Evolutionary conservation across 2,797 vertebrate species (phyloP).

Genomic region (Anableps anableps): DNA sequence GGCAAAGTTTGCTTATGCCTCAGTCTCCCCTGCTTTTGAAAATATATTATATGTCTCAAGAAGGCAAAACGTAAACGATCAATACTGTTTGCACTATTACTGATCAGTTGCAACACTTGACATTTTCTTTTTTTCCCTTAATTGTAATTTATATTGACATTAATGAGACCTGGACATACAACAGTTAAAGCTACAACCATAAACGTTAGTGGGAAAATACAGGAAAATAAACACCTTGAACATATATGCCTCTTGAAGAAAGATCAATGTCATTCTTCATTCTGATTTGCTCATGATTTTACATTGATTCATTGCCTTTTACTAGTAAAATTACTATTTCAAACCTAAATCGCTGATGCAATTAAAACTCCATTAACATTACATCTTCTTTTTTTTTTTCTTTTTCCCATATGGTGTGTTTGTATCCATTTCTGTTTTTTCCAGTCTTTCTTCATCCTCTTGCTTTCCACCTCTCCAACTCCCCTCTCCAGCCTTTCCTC

Average conservation of each 20-base stretch:
- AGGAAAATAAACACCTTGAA: not conserved
- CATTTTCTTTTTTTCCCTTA: not conserved
- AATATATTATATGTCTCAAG: no score
- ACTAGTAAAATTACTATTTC: constrained; percentile 60
- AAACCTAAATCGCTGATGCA: constrained; percentile 61
- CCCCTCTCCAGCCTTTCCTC: constrained; percentile 64
- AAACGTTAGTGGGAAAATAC: not conserved
- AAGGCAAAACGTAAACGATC: not conserved
- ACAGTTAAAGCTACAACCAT: not conserved
- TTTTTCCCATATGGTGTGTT: constrained; percentile 38
- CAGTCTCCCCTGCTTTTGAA: not conserved
- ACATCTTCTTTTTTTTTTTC: constrained; percentile 22
- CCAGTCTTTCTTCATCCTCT: constrained; percentile 22
- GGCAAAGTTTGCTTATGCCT: not conserved
- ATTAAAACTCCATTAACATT: constrained; percentile 66
- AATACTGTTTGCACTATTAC: not conserved
- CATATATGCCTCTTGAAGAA: constrained; percentile 23
- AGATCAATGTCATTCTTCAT: constrained; percentile 28
- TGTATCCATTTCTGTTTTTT: constrained; percentile 44
- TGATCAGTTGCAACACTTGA: not conserved
- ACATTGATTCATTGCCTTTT: constrained; percentile 23
- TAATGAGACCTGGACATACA: not conserved
- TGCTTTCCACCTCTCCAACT: constrained; percentile 66
- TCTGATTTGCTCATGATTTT: not conserved
- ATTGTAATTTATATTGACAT: not conserved